Evolutionary conservation across 1,140 invertebrate species (phyloP), one percentile per base, ranked within the genome.

Genomic region (Diprion similis): DNA sequence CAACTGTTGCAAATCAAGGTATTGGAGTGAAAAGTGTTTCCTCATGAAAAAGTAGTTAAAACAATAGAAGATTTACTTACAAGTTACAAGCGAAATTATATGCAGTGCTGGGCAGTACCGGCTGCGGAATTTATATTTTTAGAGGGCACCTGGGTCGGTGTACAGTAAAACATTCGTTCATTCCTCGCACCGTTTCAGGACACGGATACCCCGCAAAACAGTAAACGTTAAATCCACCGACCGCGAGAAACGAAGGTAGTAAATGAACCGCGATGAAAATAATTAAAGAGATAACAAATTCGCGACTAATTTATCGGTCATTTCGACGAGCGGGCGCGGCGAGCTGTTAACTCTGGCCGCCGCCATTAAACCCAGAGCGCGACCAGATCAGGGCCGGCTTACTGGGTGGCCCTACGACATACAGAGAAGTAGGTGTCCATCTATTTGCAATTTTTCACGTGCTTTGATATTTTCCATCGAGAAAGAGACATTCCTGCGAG

Each of bases 101-200:
- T 78, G 70, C 24, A 37, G 24, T 71, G 77, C 77, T 77, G 67
- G 73, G 71, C 80, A 79, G 79, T 80, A 76, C 78, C 78, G 80
- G 79, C 69, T 71, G 78, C 77, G 79, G 78, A 82, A 85, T 81
- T 81, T 79, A 82, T 85, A 85, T 85, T 85, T 85, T 85, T 85
- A 85, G 84, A 85, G 84, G 80, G 81, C 80, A 84, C 82, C 81
- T 73, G 75, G 81, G 75, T 80, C 80, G 80, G 37, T 18, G 66
- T 45, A 15, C 59, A 64, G 13, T 64, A 15, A 64, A 64, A 15
- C 59, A 64, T 18, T 15, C 59, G 13, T 64, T 64, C 15, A 9
- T 68, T 45, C 6, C 59, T 64, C 8, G 17, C 13, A 15, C 17
- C 59, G 8, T 64, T 18, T 7, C 24, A 1, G 24, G 24, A 37